Base-by-base conservation (phyloP, 2,888 invertebrate genomes). In the Papilio demoleus region DNA sequence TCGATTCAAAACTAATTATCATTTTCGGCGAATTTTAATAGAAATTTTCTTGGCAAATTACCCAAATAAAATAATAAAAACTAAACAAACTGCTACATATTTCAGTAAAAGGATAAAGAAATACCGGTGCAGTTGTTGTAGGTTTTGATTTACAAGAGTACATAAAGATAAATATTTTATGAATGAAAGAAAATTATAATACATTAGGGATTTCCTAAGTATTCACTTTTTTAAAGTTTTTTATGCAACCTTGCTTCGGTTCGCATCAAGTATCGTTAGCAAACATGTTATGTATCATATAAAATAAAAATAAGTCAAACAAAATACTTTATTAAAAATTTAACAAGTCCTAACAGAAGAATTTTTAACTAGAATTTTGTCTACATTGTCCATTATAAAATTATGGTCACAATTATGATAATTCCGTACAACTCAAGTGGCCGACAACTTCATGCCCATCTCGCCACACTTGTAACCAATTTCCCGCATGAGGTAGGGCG, bases 401-500 rank as follows among this genome's bases (percentile, higher is more conserved):
- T 24, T 56, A 40, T 47, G 17, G 27, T 34, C 53, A 24, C 42
- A 50, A 61, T 24, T 34, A 12, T 50, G n/a, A n/a, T 4, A 36
- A 27, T 22, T 45, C 11, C 8, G 31, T 42, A 56, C 11, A 53
- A 61, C 31, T 88, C 85, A 89, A 62, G 82, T 81, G 14, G 84
- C 83, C 0, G 82, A 77, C 0, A 90, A 72, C 67, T 86, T 90
- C 79, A 86, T 86, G 72, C 85, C 91, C 72, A 88, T 90, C 86
- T 84, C 92, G 64, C 86, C 93, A 82, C 83, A 95, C 87, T 81
- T 88, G 76, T 88, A 87, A 0, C 79, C 83, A 1, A 92, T 73
- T 70, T 93, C 93, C 50, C 94, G 88, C 92, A 95, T 93, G 40
- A 96, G 82, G 78, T 94, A 95, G 0, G 94, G 94, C 71, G 94